Base-by-base conservation (phyloP, 2,113 vertebrate genomes). In the Nothocercus julius region DNA sequence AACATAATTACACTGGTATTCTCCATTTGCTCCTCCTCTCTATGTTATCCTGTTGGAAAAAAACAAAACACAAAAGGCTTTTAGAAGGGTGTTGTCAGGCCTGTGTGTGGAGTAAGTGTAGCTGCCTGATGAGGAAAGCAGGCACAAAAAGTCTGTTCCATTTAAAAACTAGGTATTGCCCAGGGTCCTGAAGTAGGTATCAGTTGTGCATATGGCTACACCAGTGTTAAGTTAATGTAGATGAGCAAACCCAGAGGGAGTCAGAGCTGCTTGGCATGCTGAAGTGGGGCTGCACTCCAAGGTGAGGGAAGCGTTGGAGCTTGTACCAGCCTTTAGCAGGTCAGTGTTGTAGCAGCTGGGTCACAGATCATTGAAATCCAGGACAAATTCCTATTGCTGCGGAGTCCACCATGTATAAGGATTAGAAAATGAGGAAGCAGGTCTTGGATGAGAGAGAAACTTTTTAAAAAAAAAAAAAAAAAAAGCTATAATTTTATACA, bases 1-100 rank as follows among this genome's bases (percentile, higher is more conserved):
- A 87, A 96, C 51, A 87, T 85, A 86, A 92, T 96, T 92, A 95
- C 49, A 82, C 8, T 84, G 3, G 5, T 16, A 58, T 82, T 62
- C 11, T 76, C 42, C 34, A n/a, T 91, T 85, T 74, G 42, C 32
- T 30, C 61, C 36, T 86, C 80, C 83, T 66, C 27, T 87, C 47
- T 19, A 49, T 88, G 34, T 86, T 19, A 54, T n/a, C 49, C 40
- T 36, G 44, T 68, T 42, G 11, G 15, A 16, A 44, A 72, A 67
- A 7, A 2, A 28, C 8, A 0, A 30, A 56, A 10, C 14, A 30
- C 30, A 30, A 30, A 32, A 32, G 17, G 17, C 38, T 61, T 47
- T 47, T 77, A 34, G 13, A 27, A 24, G 28, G 64, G 8, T 47
- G 42, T 32, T 38, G 13, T 74, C 69, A 17, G 68, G 24, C 16